phyloP scores from a whole-genome alignment of 2,113 vertebrate genomes.

The Amblyornis subalaris region DNA sequence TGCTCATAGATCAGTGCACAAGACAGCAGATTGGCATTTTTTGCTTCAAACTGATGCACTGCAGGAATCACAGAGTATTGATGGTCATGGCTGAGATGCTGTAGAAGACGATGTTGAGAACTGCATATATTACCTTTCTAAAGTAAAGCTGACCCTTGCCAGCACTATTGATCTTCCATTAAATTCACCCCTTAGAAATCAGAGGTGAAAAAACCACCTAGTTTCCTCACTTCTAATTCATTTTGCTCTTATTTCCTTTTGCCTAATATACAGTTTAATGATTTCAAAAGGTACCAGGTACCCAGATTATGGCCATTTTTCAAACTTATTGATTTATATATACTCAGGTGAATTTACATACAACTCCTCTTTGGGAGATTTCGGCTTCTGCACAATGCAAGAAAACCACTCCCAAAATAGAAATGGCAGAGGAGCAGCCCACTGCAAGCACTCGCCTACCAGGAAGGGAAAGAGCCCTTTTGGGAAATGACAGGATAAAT shows the following conservation, averaged over 20 bases:
- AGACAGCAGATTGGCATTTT: constrained; percentile 12
- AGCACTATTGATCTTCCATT: constrained; percentile 21
- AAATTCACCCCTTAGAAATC: constrained; percentile 13
- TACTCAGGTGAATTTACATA: background rate
- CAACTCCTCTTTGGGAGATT: background rate
- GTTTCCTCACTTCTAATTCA: constrained; percentile 8
- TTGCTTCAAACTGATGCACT: background rate
- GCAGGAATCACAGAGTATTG: background rate
- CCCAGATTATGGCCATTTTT: background rate
- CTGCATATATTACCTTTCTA: background rate
- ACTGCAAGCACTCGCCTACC: background rate
- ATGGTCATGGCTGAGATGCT: constrained; percentile 19
- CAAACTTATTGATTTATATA: background rate
- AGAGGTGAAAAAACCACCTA: background rate
- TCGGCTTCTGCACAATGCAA: background rate
- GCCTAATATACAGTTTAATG: background rate
- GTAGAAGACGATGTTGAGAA: background rate
- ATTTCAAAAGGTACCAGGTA: background rate
- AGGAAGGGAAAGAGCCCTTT: background rate
- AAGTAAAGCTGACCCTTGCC: background rate
- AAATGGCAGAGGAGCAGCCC: background rate
- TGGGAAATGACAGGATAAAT: background rate
- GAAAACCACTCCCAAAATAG: background rate
- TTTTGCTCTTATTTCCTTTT: constrained; percentile 12
- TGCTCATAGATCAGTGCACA: constrained; percentile 24